A percentile compares a stretch with the other conserved stretches of the same genome.
Conservation (phyloP, 1,140 invertebrate species). For the Drosophila pseudoananassae region DNA sequence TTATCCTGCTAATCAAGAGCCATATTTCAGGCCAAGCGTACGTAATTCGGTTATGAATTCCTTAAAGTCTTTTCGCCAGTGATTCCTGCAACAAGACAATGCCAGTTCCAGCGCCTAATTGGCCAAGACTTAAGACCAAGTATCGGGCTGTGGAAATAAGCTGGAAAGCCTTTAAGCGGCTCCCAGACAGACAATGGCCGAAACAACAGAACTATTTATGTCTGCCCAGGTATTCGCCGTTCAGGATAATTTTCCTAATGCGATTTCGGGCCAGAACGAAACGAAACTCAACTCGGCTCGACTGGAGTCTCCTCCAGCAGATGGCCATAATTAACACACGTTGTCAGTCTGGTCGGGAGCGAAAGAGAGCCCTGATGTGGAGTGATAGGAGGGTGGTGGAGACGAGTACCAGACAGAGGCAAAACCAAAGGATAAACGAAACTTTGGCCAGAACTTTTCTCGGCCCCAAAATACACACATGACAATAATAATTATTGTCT, state of each 20-base stretch:
- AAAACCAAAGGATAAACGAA: conserved; percentile 26
- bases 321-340: conserved; percentile 82
- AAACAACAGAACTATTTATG: conserved; percentile 62
- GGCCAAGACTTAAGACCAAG: conserved; percentile 27
- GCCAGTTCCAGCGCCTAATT: conserved; percentile 35
- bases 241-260: conserved; percentile 78
- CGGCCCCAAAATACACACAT: conserved; percentile 71
- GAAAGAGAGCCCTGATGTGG: no score
- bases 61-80: background rate
- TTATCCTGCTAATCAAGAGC: background rate
- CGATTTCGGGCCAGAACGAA: conserved; percentile 55
- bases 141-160: conserved; percentile 46
- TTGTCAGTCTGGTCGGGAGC: conserved; percentile 44
- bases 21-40: background rate
- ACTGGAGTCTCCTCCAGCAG: conserved; percentile 41
- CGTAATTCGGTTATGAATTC: background rate
- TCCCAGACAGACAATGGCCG: conserved; percentile 56
- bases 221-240: conserved; percentile 65
- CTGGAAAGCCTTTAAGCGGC: conserved; percentile 73
- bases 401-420: conserved; percentile 45
- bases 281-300: conserved; percentile 7
- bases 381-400: conserved; percentile 3
- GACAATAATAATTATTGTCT: conserved; percentile 83
- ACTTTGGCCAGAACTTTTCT: conserved; percentile 39
- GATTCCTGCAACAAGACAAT: conserved; percentile 19